Percentiles rank a stretch among this genome's conserved stretches.
phyloP scores from a whole-genome alignment of 2,797 vertebrate genomes.

The Eleutherodactylus coqui region DNA sequence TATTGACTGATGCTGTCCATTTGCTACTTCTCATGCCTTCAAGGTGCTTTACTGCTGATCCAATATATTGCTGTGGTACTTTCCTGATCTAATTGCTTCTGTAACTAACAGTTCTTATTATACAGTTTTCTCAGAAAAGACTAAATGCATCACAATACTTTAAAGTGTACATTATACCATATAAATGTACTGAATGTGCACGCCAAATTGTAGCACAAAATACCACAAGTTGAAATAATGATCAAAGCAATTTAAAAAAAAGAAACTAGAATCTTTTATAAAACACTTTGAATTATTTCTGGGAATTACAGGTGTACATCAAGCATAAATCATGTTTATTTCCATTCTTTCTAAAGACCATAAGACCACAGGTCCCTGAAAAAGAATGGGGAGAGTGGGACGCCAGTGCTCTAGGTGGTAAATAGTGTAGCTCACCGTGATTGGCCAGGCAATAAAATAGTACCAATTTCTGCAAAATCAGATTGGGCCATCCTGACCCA shows the following conservation, averaged over 20 bases:
- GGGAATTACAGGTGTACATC: neutral
- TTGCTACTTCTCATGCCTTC: conserved; percentile 18
- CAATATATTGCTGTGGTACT: neutral
- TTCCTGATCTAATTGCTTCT: conserved; percentile 27
- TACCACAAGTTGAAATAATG: neutral
- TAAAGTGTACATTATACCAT: neutral
- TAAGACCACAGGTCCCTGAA: too few relatives aligned
- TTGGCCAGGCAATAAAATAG: too few relatives aligned
- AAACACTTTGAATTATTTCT: neutral
- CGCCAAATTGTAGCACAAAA: neutral
- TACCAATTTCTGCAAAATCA: too few relatives aligned
- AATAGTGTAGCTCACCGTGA: too few relatives aligned
- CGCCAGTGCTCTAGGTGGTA: too few relatives aligned
- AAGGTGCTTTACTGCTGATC: conserved; percentile 19
- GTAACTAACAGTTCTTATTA: conserved; percentile 10
- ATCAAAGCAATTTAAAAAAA: too few relatives aligned
- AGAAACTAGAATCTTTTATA: too few relatives aligned
- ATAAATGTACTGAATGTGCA: neutral
- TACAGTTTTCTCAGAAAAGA: neutral
- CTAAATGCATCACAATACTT: neutral
- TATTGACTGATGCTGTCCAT: conserved; percentile 38
- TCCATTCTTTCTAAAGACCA: too few relatives aligned
- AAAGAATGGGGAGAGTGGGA: too few relatives aligned
- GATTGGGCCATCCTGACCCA: too few relatives aligned
- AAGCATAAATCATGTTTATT: neutral